A percentile compares a stretch with the other conserved stretches of the same genome.
These are phyloP conservation scores for Ryuthela nishihirai DNA, from an alignment of 2,888 invertebrate genomes.

Conservation along the genomic window DNA sequence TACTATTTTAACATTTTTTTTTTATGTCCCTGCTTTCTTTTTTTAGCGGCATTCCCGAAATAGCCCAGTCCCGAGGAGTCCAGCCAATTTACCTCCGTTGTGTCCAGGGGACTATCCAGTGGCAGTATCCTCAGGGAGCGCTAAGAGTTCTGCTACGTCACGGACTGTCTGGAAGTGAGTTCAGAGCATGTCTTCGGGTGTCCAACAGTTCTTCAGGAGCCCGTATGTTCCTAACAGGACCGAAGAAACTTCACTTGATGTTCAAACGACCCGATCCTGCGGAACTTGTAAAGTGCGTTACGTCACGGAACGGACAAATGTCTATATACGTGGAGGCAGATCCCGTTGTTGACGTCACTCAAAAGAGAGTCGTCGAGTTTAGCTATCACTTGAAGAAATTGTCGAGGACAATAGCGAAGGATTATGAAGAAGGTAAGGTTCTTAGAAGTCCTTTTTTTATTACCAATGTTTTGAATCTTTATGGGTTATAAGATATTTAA, in stretches of 20 bases:
- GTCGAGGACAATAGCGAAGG: slow-evolving; percentile 1
- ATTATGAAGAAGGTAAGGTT: slow-evolving; percentile 47
- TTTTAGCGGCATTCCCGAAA: slow-evolving; percentile 35
- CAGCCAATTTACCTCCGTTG: slow-evolving; percentile 73
- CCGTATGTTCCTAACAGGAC: slow-evolving; percentile 64
- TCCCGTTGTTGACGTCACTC: slow-evolving; percentile 43
- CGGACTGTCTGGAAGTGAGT: slow-evolving; percentile 56
- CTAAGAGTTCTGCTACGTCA: slow-evolving; percentile 63
- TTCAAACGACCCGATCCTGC: slow-evolving; percentile 55
- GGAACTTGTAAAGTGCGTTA: slow-evolving; percentile 56
- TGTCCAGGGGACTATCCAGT: slow-evolving; percentile 66
- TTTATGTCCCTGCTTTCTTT: too few species aligned
- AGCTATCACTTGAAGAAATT: slow-evolving; percentile 67
- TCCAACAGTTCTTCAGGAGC: slow-evolving; percentile 51
- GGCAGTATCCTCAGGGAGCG: slow-evolving; percentile 72
- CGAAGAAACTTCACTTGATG: slow-evolving; percentile 58
- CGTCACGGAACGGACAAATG: slow-evolving; percentile 61
- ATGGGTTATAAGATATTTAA: too few species aligned
- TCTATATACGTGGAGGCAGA: slow-evolving; percentile 64
- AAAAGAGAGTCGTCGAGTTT: slow-evolving; percentile 59
- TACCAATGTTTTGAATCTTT: too few species aligned
- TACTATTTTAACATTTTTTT: too few species aligned
- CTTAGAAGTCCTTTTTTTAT: too few species aligned
- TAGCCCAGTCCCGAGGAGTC: slow-evolving; percentile 58
- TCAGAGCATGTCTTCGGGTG: slow-evolving; percentile 66